These are phyloP conservation scores for Carettochelys insculpta DNA, from an alignment of 2,113 vertebrate genomes.

Conservation along the genomic window DNA sequence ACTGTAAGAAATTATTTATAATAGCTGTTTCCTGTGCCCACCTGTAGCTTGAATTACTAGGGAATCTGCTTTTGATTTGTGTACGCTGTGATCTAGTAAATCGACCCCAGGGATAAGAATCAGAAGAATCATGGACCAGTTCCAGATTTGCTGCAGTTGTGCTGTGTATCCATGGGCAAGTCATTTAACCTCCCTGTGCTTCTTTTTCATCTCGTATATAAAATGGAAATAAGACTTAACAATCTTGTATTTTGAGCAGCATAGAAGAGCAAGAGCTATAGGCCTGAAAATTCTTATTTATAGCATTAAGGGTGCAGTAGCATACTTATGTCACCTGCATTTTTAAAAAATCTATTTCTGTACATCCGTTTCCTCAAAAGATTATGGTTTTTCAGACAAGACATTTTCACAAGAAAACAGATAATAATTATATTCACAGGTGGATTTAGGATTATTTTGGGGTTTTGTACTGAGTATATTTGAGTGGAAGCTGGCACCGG, in stretches of 20 bases:
- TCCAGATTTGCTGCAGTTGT: background rate
- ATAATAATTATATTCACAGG: background rate
- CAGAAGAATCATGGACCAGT: background rate
- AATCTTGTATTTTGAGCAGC: background rate
- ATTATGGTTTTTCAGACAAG: background rate
- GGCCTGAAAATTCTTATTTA: background rate
- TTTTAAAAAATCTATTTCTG: background rate
- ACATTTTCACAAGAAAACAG: background rate
- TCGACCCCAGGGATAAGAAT: background rate
- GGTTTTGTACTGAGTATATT: background rate
- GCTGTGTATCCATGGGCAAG: slow-evolving; percentile 41
- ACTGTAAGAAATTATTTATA: background rate
- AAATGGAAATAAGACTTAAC: slow-evolving; percentile 40
- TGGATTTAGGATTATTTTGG: fast-evolving
- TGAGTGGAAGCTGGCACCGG: background rate
- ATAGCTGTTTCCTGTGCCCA: background rate
- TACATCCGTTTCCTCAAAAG: background rate
- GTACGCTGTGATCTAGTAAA: slow-evolving; percentile 34
- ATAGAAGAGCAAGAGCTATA: background rate
- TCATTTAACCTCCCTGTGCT: slow-evolving; percentile 19
- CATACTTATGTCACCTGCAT: background rate
- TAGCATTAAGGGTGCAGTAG: background rate
- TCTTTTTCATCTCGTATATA: slow-evolving; percentile 44
- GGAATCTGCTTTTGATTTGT: slow-evolving; percentile 48
- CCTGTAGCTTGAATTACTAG: background rate